Base-by-base conservation (phyloP, 2,888 invertebrate species). In the Zygaena filipendulae region DNA sequence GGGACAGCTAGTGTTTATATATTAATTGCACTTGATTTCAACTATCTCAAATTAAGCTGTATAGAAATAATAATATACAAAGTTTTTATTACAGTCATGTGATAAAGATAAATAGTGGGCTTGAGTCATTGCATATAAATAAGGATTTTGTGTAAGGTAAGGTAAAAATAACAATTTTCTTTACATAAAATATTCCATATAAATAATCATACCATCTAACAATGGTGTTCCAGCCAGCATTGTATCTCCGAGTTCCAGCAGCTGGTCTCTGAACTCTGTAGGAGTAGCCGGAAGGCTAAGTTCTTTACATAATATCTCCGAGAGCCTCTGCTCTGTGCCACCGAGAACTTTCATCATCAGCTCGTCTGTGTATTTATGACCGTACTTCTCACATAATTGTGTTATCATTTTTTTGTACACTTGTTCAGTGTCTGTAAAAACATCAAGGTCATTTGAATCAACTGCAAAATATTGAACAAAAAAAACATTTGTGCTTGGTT, bases 341-440 rank as follows among this genome's bases (percentile, higher is more conserved):
- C 93, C 93, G 46, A 92, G 82, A 8, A 91, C 77, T 60, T 86
- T 87, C 63, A 87, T 83, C 62, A 92, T 90, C 35, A 93, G 70
- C 37, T 92, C 90, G 53, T 86, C 84, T 1, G 92, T 91, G 67
- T 92, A 96, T 20, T 74, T 59, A 50, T 90, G 90, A 3, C 89
- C 91, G 64, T 87, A 92, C 39, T 83, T 80, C 19, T 83, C 83
- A 42, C 88, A 87, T 40, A 92, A 82, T 45, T 84, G 81, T 36
- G 83, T 82, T 47, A 89, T 87, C 51, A 89, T 87, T 49, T 83
- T 82, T 47, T 88, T 88, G 63, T 95, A 95, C 21, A 91, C 80
- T 32, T 72, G 77, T 68, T 95, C 94, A 1, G 93, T 91, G 68
- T 95, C 94, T 92, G 81, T 23, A 81, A 77, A 36, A 18, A 22